These are phyloP conservation scores for Thymelicus sylvestris DNA, from an alignment of 2,888 invertebrate genomes.

Conservation along the genomic window DNA sequence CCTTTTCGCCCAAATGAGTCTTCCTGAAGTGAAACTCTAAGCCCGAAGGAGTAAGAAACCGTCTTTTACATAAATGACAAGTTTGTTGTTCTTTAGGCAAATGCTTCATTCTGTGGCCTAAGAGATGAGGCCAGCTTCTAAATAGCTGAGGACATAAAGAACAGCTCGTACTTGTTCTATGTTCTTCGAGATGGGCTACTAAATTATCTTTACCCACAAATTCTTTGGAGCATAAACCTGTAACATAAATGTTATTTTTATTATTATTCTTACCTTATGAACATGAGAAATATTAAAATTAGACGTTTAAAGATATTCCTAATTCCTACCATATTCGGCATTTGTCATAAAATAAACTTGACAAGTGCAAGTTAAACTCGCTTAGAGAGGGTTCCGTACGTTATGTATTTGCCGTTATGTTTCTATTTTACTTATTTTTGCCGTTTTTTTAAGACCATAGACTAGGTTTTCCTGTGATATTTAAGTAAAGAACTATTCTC, in stretches of 20 bases:
- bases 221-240: slow-evolving; percentile 57
- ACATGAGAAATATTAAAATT: too few relatives aligned
- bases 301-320: too few relatives aligned
- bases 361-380: too few relatives aligned
- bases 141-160: slow-evolving; percentile 51
- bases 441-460: too few relatives aligned
- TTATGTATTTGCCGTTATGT: too few relatives aligned
- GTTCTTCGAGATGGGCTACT: slow-evolving; percentile 56
- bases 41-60: slow-evolving; percentile 42
- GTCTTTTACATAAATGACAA: slow-evolving; percentile 61
- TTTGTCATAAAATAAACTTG: too few relatives aligned
- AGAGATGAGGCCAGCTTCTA: slow-evolving; percentile 53
- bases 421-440: too few relatives aligned
- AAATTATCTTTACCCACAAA: slow-evolving; percentile 48
- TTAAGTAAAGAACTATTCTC: too few relatives aligned
- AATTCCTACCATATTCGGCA: too few relatives aligned
- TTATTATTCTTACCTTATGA: too few relatives aligned
- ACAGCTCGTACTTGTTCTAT: slow-evolving; percentile 53
- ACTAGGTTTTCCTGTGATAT: too few relatives aligned
- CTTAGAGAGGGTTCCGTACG: too few relatives aligned
- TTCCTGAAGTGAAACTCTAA: slow-evolving; percentile 63
- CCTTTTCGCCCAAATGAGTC: slow-evolving; percentile 56
- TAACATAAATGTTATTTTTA: slow-evolving; percentile 14
- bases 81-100: slow-evolving; percentile 47
- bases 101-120: slow-evolving; percentile 62